Percentiles rank a stretch among this genome's conserved stretches.
phyloP scores from a whole-genome alignment of 2,797 vertebrate genomes.

The Neostethus bicornis region DNA sequence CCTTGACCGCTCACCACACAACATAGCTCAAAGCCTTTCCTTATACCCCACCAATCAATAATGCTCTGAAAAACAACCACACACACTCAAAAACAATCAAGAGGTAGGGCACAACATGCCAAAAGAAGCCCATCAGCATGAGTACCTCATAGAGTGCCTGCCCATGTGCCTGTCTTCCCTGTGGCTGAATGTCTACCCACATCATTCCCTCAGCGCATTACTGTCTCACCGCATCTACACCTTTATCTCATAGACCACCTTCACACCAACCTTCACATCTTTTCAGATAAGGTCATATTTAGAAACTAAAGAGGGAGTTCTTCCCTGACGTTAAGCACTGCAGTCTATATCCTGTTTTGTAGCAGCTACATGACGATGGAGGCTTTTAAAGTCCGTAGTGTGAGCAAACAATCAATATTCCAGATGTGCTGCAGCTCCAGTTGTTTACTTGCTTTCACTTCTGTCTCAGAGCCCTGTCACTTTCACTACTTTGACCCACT shows the following conservation, averaged over 20 bases:
- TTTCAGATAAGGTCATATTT: constrained; percentile 33
- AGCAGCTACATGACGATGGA: constrained; percentile 28
- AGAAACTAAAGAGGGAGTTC: constrained; percentile 9
- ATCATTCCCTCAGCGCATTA: constrained; percentile 62
- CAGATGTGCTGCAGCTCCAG: constrained; percentile 15
- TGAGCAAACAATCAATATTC: constrained; percentile 30
- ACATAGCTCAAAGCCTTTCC: constrained; percentile 16
- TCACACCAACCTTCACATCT: constrained; percentile 22
- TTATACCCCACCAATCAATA: constrained; percentile 64
- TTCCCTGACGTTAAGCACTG: constrained; percentile 16
- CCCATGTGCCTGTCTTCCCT: constrained; percentile 52
- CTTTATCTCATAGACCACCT: constrained; percentile 20
- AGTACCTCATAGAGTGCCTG: constrained; percentile 42
- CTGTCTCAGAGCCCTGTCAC: constrained; percentile 3
- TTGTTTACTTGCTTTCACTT: constrained; percentile 19
- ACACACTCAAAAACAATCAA: constrained; percentile 60
- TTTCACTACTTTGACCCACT: background rate
- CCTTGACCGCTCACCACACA: constrained; percentile 15
- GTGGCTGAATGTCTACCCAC: constrained; percentile 54
- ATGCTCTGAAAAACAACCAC: constrained; percentile 50
- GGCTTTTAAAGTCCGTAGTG: constrained; percentile 16
- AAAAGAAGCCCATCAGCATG: constrained; percentile 43
- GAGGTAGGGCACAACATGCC: constrained; percentile 30
- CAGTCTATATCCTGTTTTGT: constrained; percentile 23
- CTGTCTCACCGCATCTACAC: constrained; percentile 51